Base-by-base conservation (phyloP, 1,140 invertebrate species). In the Drosophila repletoides region DNA sequence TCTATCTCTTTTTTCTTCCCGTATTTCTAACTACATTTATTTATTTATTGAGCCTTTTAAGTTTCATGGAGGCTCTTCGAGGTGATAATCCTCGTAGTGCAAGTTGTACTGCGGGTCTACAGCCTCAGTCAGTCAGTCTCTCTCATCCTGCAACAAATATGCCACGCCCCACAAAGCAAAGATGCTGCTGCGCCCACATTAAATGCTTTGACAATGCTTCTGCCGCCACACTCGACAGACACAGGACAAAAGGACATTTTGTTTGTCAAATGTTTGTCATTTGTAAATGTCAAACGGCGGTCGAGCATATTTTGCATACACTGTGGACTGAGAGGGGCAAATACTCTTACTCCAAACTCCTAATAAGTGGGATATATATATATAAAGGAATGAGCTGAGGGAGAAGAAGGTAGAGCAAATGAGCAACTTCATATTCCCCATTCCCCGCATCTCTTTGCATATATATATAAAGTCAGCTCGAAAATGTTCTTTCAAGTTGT, bases 231-330 rank as follows among this genome's bases (percentile, higher is more conserved):
- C 45, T 34, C 43, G 22, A 58, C 49, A 34, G 29, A 48, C 14
- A 21, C 45, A 28, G n/a, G 43, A 64, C 21, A 29, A 59, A 60
- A 55, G 53, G 56, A 73, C 76, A 66, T 77, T 87, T 81, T 81
- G 76, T 87, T 88, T 87, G 83, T 84, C 81, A 86, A 86, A 86
- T 86, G 80, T 80, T 86, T 88, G 84, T 79, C 83, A 88, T 88
- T 88, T 88, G 83, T 88, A 88, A 88, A 88, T 72, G 84, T 88
- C 77, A 88, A 88, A 88, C 67, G 84, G 84, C 77, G 83, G 83
- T 88, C 84, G 74, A 86, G 80, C 72, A 79, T 72, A 86, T 86
- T 86, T 86, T 86, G 72, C 80, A 86, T 84, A 68, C 52, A 67
- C 52, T n/a, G 6, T 21, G 6, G 14, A 5, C 9, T 26, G 22